Percentiles rank a stretch among this genome's conserved stretches.
phyloP scores from a whole-genome alignment of 2,113 vertebrate genomes.

The Raphicerus campestris region DNA sequence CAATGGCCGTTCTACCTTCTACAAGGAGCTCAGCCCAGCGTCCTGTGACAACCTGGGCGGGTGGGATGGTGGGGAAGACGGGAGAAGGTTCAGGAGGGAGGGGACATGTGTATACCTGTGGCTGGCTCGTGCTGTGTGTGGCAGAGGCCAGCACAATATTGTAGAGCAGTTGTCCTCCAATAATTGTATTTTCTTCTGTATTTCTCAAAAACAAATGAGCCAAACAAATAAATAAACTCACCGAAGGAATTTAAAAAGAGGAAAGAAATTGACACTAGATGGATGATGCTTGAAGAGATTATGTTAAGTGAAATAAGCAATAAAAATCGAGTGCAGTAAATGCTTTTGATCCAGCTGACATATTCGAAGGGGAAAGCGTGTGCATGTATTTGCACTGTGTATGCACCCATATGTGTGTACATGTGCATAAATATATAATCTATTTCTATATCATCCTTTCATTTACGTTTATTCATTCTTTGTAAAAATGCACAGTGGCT shows the following conservation, averaged over 20 bases:
- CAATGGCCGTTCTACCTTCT: not conserved
- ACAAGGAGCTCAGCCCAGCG: not conserved
- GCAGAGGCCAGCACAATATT: not conserved
- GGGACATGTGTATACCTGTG: not conserved
- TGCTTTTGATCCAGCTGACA: not conserved
- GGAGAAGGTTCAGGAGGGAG: not conserved
- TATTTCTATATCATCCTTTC: not conserved
- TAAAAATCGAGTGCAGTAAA: not conserved
- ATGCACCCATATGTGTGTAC: not conserved
- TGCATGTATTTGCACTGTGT: not conserved
- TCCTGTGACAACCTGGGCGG: fast-evolving
- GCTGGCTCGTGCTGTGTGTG: not conserved
- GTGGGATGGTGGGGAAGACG: not conserved
- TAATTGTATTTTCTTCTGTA: not conserved
- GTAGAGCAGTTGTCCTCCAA: not conserved
- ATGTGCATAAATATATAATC: not conserved
- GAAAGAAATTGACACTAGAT: not conserved
- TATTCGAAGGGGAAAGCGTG: not conserved
- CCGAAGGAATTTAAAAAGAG: not conserved
- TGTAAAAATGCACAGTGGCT: not conserved
- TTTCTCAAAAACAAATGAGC: not conserved
- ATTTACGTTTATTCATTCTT: not conserved
- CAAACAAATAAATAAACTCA: not conserved
- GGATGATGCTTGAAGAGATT: not conserved
- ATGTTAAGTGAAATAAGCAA: not conserved